Evolutionary conservation across 2,113 vertebrate genomes (phyloP).

Genomic region (Centropus bengalensis): DNA sequence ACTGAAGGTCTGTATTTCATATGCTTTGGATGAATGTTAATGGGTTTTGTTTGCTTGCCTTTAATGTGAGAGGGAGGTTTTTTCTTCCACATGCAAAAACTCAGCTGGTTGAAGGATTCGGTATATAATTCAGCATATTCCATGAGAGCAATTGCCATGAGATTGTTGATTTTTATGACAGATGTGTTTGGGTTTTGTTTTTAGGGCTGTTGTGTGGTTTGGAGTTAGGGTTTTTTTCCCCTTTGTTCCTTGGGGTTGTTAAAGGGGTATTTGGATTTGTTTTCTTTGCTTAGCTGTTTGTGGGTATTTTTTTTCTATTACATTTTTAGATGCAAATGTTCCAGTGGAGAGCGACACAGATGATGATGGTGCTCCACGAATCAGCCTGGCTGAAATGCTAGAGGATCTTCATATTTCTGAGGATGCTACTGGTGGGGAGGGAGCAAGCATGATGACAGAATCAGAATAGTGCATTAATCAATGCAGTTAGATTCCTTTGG

Average conservation of each 20-base stretch:
- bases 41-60: not conserved
- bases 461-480: not conserved
- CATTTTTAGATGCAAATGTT: conserved; percentile 80
- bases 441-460: conserved; percentile 89
- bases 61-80: not conserved
- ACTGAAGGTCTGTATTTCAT: not conserved
- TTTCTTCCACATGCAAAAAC: not conserved
- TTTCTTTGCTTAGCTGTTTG: not conserved
- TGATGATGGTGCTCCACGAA: conserved; percentile 89
- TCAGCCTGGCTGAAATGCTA: conserved; percentile 94
- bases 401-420: conserved; percentile 90
- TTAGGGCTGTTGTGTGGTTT: not conserved
- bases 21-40: not conserved
- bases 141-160: not conserved
- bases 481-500: not conserved
- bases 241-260: not conserved
- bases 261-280: not conserved
- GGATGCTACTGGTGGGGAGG: conserved; percentile 92
- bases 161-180: not conserved
- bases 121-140: not conserved
- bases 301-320: not conserved
- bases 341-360: conserved; percentile 94
- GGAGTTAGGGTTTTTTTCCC: fast-evolving
- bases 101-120: not conserved
- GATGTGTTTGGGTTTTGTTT: not conserved